Conservation (phyloP, 2,888 invertebrate species). For the Falcaria lacertinaria region DNA sequence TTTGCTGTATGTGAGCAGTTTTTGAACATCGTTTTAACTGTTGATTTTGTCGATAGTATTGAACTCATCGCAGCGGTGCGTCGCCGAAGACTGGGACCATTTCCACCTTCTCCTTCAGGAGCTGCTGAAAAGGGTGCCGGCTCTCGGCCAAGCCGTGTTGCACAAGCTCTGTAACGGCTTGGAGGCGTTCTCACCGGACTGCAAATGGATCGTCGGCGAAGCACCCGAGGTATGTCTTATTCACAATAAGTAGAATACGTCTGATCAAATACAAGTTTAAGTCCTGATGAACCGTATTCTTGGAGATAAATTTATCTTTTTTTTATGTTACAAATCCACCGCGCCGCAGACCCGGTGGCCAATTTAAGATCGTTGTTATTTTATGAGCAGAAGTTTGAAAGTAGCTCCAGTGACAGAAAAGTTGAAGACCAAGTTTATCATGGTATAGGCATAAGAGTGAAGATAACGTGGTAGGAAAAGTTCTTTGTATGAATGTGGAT, state of each 20-base stretch:
- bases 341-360: too few relatives aligned
- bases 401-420: too few relatives aligned
- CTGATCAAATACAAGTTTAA: background rate
- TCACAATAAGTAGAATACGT: background rate
- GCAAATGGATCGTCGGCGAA: conserved; percentile 97
- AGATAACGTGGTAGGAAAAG: too few relatives aligned
- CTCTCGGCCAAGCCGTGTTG: conserved; percentile 85
- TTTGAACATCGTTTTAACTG: too few relatives aligned
- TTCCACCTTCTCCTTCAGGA: conserved; percentile 94
- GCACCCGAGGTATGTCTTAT: conserved; percentile 91
- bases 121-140: conserved; percentile 90
- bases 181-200: conserved; percentile 98
- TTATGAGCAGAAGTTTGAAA: too few relatives aligned
- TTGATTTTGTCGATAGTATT: conserved; percentile 48
- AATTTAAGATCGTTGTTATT: too few relatives aligned
- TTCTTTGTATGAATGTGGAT: too few relatives aligned
- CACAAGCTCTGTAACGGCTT: conserved; percentile 92
- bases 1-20: too few relatives aligned
- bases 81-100: conserved; percentile 97
- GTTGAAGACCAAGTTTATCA: too few relatives aligned
- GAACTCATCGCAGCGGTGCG: conserved; percentile 81
- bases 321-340: too few relatives aligned
- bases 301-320: too few relatives aligned
- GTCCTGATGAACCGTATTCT: background rate
- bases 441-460: too few relatives aligned